Conservation (phyloP, 2,113 vertebrate species). For the Anser cygnoides region DNA sequence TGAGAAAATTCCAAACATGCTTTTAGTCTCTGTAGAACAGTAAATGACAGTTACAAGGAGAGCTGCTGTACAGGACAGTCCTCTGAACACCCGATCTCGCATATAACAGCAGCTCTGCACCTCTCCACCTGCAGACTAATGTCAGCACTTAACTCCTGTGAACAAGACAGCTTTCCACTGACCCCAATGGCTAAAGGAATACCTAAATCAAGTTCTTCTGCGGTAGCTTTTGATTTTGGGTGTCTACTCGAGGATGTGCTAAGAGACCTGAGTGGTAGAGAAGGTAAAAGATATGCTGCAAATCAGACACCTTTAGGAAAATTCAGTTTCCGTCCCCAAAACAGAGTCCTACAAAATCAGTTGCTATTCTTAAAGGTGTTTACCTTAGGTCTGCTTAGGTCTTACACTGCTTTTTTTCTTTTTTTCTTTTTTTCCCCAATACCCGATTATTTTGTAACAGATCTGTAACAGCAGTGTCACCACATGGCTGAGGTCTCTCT, state of each 20-base stretch:
- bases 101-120: background rate
- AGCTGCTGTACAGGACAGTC: background rate
- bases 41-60: background rate
- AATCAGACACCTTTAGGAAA: background rate
- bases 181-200: background rate
- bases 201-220: background rate
- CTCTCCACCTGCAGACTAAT: background rate
- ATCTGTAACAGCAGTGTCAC: background rate
- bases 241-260: background rate
- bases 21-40: background rate
- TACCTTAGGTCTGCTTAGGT: background rate
- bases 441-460: background rate
- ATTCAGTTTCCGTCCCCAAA: background rate
- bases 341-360: background rate
- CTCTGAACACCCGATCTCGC: background rate
- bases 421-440: background rate
- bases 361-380: background rate
- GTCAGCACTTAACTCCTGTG: background rate
- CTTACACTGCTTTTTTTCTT: no score
- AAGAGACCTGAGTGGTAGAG: background rate
- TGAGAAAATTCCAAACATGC: background rate
- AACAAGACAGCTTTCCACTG: background rate
- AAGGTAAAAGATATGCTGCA: background rate
- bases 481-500: background rate
- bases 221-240: background rate